Percentiles rank a stretch among this genome's conserved stretches.
phyloP scores from a whole-genome alignment of 2,797 vertebrate genomes.

The Microctenopoma steveboyesi region DNA sequence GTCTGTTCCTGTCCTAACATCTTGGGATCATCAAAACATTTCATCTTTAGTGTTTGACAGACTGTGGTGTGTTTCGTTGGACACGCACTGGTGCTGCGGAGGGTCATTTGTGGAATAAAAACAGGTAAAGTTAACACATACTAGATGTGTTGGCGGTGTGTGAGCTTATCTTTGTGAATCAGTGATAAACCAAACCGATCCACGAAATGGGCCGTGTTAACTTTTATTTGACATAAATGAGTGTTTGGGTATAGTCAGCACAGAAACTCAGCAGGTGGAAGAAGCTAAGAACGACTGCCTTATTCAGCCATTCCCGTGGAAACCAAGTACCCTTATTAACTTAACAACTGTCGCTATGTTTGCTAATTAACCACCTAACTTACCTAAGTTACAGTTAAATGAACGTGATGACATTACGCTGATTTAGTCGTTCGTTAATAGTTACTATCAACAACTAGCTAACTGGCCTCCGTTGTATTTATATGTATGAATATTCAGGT shows the following conservation, averaged over 20 bases:
- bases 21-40: not conserved
- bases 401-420: no score
- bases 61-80: not conserved
- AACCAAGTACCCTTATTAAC: not conserved
- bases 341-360: not conserved
- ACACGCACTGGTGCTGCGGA: not conserved
- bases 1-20: not conserved
- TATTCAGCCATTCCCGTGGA: not conserved
- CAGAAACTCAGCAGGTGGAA: not conserved
- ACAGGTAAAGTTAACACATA: not conserved
- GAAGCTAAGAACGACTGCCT: not conserved
- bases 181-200: no score
- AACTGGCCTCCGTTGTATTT: no score
- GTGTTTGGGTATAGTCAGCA: not conserved
- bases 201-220: no score
- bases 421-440: no score
- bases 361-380: no score
- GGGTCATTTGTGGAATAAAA: not conserved
- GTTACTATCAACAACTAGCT: no score
- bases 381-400: no score
- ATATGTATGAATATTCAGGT: no score
- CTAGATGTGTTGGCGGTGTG: no score
- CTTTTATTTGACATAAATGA: not conserved
- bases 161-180: not conserved
- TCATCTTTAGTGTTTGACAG: not conserved